Evolutionary conservation across 2,113 vertebrate genomes (phyloP), one percentile per base, ranked within the genome.

Genomic region (Echinops telfairi): DNA sequence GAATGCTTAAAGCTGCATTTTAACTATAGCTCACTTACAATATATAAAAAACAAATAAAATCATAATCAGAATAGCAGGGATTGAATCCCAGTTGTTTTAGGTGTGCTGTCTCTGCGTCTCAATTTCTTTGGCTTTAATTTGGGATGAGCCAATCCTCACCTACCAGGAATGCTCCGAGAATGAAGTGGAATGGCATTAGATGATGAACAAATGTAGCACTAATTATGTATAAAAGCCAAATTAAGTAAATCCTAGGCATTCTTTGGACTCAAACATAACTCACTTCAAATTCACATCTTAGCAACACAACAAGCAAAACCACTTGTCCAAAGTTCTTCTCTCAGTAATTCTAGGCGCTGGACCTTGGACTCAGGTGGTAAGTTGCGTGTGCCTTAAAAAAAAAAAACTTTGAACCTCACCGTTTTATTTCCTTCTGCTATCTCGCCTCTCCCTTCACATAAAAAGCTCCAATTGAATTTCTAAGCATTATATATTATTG

Each of bases 281-380:
- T 89, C 60, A 68, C 9, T 89, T 88, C 33, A 92, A 80, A 88
- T 36, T 73, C 62, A 75, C 62, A 91, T 70, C 85, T 84, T 82
- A 93, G 57, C 79, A 22, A 75, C 1, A 3, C 16, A 2, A 79
- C 90, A 88, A 64, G 31, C 1, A 82, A 93, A 89, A 76, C 77
- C 80, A 79, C 25, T 79, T 78, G 70, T 38, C 36, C 23, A 88
- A 87, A 80, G 25, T 40, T 83, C 47, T 73, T 71, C 43, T 38
- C 29, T 75, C 38, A 43, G 29, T 43, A 68, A 91, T 40, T 58
- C 38, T 22, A 90, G 38, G 68, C 33, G 66, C 31, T 70, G 31
- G 86, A 93, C 31, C 12, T 5, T 16, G 19, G 33, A n/a, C 89
- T 89, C 68, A 27, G 19, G 11, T 78, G 71, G 40, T 43, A 92